Evolutionary conservation across 37 sponge, comb jelly and placozoan genomes (phyloP).

Genomic region (Theonella swinhoei): DNA sequence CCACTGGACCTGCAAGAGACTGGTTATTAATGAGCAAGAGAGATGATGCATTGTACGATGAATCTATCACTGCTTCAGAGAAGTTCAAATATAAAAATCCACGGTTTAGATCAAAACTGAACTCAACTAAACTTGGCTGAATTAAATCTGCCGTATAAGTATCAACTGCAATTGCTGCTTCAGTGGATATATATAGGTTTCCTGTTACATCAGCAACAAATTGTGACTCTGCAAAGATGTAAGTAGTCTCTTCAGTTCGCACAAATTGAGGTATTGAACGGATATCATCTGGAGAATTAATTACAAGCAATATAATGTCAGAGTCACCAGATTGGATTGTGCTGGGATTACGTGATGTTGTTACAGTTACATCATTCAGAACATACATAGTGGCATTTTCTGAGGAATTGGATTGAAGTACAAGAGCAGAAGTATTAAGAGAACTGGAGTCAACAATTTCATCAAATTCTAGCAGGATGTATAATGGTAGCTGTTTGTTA

Average conservation of each 20-base stretch:
- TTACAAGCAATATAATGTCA: not conserved
- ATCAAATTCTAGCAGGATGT: constrained; percentile 75
- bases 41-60: constrained; percentile 47
- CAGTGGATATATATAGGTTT: constrained; percentile 34
- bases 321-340: not conserved
- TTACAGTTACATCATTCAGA: constrained; percentile 3
- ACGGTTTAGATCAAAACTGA: constrained; percentile 71
- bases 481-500: constrained; percentile 65
- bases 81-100: constrained; percentile 74
- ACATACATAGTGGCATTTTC: constrained; percentile 32
- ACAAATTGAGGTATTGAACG: constrained; percentile 65
- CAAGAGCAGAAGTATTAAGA: constrained; percentile 34
- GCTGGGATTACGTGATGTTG: not conserved
- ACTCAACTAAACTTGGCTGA: constrained; percentile 57
- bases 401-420: constrained; percentile 27
- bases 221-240: constrained; percentile 31
- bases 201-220: constrained; percentile 60
- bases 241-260: constrained; percentile 47
- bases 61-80: constrained; percentile 63
- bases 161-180: constrained; percentile 25
- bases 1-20: constrained; percentile 5
- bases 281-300: constrained; percentile 20
- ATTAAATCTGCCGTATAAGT: constrained; percentile 76
- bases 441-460: constrained; percentile 67
- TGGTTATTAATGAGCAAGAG: constrained; percentile 40